These are phyloP conservation scores for Petaurus breviceps DNA, from an alignment of 2,113 vertebrate species.

Conservation along the genomic window DNA sequence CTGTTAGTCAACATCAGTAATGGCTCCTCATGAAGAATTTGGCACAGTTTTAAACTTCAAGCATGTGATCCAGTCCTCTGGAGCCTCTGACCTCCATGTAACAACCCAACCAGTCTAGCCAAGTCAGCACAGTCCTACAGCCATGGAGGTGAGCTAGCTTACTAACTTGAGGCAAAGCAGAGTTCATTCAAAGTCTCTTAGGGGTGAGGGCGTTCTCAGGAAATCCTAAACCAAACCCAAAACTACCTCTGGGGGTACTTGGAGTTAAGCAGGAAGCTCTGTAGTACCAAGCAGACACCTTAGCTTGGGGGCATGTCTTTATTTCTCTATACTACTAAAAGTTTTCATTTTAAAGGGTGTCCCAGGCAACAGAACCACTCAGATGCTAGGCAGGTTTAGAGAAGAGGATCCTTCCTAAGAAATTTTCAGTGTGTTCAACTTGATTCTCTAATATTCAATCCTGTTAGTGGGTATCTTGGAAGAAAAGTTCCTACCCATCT, in stretches of 20 bases:
- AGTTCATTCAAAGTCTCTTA: background rate
- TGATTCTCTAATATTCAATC: conserved; percentile 11
- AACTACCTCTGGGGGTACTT: conserved; percentile 4
- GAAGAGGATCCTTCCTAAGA: background rate
- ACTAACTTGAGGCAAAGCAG: background rate
- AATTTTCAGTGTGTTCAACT: background rate
- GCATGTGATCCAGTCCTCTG: background rate
- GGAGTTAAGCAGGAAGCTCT: background rate
- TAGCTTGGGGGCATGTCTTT: conserved; percentile 7
- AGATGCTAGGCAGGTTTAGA: background rate
- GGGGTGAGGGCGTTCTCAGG: background rate
- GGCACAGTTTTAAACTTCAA: background rate
- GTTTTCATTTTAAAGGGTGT: background rate
- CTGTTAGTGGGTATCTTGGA: conserved; percentile 22
- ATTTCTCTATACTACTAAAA: background rate
- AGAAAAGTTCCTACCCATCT: conserved; percentile 39
- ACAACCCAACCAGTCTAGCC: background rate
- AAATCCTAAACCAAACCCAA: conserved; percentile 36
- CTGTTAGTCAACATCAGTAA: background rate
- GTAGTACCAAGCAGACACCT: background rate
- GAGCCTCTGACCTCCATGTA: background rate
- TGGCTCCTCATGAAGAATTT: background rate
- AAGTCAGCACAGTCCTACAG: background rate
- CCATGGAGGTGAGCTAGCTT: background rate
- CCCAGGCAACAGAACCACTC: background rate